Evolutionary conservation across 2,797 vertebrate species (phyloP), one percentile per base, ranked within the genome.

Genomic region (Remorina albescens): DNA sequence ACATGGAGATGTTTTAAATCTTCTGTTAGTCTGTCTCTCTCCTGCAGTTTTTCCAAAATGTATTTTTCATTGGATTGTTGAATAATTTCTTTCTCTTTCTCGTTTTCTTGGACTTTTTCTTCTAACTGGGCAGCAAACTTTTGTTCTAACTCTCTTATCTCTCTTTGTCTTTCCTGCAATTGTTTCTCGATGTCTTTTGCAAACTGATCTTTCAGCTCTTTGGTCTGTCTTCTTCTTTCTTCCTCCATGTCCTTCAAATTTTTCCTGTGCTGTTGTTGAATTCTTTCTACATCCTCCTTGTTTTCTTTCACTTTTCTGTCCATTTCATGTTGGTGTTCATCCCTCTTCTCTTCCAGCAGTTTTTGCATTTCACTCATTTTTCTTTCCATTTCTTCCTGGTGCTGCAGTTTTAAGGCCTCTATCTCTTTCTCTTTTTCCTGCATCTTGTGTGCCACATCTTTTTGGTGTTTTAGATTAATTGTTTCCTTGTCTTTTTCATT

Each of bases 401-500:
- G 79, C 58, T 73, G 51, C 42, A 13, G 3, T 42, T 75, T 87
- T 15, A 92, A 55, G 2, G 10, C 71, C 2, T 64, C 65, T 0
- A 69, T 5, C 30, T 86, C 67, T 3, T 51, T 77, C 1, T 88
- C 63, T 69, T 56, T 91, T 39, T 78, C 78, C 2, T 50, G 44
- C 23, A 67, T 47, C 11, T 39, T 81, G 41, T 65, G 1, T 4
- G 19, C 25, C 16, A 81, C 19, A 5, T 87, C 65, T 50, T 53
- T 62, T 67, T 74, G 65, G 51, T 85, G 54, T 5, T 54, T 72
- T 5, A 60, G 6, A 12, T 37, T 0, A 67, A 83, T 71, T 1
- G 0, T 60, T 51, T 86, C 67, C 21, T 68, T 86, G 47, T 89
- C 86, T 56, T 76, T 85, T 49, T 89, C 74, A 18, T 61, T 56